Percentiles rank a stretch among this genome's conserved stretches.
Conservation (phyloP, 2,113 vertebrate genomes). For the Sapayoa aenigma region DNA sequence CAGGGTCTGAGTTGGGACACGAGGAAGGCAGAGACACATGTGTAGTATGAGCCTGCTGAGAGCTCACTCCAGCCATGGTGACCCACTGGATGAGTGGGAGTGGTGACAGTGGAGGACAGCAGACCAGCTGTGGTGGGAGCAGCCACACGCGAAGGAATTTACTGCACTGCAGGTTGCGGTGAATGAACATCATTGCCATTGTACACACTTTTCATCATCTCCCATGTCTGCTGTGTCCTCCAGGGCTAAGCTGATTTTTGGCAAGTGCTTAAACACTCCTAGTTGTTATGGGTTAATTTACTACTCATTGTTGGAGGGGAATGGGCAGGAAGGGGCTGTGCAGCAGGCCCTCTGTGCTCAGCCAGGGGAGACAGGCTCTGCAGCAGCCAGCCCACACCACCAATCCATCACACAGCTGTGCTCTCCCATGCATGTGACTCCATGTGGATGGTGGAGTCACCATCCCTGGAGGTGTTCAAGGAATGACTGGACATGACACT, state of each 20-base stretch:
- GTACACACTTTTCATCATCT: rapidly evolving
- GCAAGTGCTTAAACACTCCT: not conserved
- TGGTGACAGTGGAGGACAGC: not conserved
- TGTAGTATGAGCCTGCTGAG: rapidly evolving
- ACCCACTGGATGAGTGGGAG: not conserved
- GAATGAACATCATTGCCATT: not conserved
- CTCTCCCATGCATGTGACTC: not conserved
- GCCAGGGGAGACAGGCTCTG: not conserved
- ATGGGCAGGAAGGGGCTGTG: not conserved
- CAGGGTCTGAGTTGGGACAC: not conserved
- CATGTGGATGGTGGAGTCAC: not conserved
- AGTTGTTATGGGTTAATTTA: not conserved
- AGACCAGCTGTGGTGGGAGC: not conserved
- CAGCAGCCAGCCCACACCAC: not conserved
- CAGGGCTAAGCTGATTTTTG: not conserved
- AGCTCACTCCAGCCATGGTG: not conserved
- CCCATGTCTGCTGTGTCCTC: rapidly evolving
- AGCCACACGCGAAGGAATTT: not conserved
- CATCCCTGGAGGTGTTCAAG: not conserved
- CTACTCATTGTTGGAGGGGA: rapidly evolving
- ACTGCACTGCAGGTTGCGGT: not conserved
- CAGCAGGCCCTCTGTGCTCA: not conserved
- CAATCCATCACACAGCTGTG: rapidly evolving
- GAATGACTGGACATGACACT: not conserved
- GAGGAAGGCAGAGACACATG: rapidly evolving